A percentile compares a stretch with the other conserved stretches of the same genome.
These are phyloP conservation scores for Tetramorium alpestre DNA, from an alignment of 1,140 invertebrate genomes.

Conservation along the genomic window DNA sequence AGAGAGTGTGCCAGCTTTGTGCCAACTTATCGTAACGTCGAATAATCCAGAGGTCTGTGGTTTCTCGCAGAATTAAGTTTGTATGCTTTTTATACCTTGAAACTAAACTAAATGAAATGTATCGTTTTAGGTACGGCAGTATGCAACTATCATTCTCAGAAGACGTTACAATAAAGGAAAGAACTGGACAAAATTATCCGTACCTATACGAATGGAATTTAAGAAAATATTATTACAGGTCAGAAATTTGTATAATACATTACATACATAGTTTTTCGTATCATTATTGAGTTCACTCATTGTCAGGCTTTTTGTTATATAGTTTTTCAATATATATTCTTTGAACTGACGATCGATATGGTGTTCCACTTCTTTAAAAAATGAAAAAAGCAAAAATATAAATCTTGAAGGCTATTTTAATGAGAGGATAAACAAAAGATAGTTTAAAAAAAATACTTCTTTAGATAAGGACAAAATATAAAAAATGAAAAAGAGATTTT, in stretches of 20 bases:
- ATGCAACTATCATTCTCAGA: slow-evolving; percentile 88
- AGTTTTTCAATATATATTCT: not conserved
- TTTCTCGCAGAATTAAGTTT: not conserved
- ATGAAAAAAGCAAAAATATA: not conserved
- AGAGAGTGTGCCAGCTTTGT: slow-evolving; percentile 87
- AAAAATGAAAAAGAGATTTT: not conserved
- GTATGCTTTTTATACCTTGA: not conserved
- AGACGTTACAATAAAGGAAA: slow-evolving; percentile 87
- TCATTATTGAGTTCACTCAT: not conserved
- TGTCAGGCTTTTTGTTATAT: not conserved
- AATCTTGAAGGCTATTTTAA: not conserved
- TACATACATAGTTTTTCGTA: not conserved
- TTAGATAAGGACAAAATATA: slow-evolving; percentile 26
- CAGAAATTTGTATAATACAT: slow-evolving; percentile 17
- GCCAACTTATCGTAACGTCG: slow-evolving; percentile 86
- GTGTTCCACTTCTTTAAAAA: not conserved
- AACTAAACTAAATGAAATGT: not conserved
- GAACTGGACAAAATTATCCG: slow-evolving; percentile 87
- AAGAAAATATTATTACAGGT: slow-evolving; percentile 80
- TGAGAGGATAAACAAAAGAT: too few species aligned
- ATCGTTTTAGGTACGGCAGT: slow-evolving; percentile 88
- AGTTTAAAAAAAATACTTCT: slow-evolving; percentile 28
- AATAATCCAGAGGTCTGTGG: slow-evolving; percentile 86
- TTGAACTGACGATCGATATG: not conserved
- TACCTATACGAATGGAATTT: slow-evolving; percentile 79